A percentile compares a stretch with the other conserved stretches of the same genome.
These are phyloP conservation scores for Rhea pennata DNA, from an alignment of 2,113 vertebrate species.

Conservation along the genomic window DNA sequence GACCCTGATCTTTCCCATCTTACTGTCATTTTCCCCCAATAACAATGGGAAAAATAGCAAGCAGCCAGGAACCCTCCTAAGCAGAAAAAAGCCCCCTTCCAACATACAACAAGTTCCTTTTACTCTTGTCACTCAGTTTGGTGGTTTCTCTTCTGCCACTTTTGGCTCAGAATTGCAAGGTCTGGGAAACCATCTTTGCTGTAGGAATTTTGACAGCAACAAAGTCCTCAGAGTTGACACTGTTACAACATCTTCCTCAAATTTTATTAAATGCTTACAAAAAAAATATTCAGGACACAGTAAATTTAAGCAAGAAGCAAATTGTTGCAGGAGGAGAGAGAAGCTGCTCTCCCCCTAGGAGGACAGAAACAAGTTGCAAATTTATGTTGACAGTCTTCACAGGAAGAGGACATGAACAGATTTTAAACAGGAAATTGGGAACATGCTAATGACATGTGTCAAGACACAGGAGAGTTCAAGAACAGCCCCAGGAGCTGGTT, in stretches of 20 bases:
- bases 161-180: not conserved
- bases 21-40: not conserved
- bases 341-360: not conserved
- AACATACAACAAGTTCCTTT: not conserved
- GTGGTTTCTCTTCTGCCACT: not conserved
- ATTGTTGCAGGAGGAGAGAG: not conserved
- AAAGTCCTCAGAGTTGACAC: conserved; percentile 8
- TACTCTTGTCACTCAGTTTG: not conserved
- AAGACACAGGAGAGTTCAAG: not conserved
- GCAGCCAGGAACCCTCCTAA: not conserved
- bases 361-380: not conserved
- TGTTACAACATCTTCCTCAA: conserved; percentile 26
- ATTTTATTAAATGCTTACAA: conserved; percentile 73
- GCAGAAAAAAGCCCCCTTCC: not conserved
- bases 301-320: conserved; percentile 54
- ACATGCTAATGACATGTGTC: not conserved
- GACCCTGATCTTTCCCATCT: not conserved
- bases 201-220: not conserved
- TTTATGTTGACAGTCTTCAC: not conserved
- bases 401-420: not conserved
- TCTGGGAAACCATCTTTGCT: not conserved
- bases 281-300: conserved; percentile 8
- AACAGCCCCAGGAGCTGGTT: not conserved
- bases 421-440: not conserved
- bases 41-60: not conserved